Evolutionary conservation across 2,888 invertebrate species (phyloP), one percentile per base, ranked within the genome.

Genomic region (Lochmaea capreae): DNA sequence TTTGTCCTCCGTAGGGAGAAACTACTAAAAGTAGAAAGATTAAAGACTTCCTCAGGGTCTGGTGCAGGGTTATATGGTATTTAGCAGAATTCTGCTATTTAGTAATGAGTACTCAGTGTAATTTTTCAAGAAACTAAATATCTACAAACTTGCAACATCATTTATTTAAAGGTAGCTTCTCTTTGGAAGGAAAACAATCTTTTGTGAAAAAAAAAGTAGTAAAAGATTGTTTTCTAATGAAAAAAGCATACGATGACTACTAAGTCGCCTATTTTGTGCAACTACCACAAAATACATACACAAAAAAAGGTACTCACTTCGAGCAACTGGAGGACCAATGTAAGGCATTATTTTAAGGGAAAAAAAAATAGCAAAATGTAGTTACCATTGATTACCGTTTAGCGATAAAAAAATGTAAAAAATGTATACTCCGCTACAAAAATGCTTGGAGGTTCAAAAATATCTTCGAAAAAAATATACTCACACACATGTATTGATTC

Each of bases 401-500:
- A 79, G 71, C 77, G 26, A 26, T 26, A 26, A 78, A 79, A 75
- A 76, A 77, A 73, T 73, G 67, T 76, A 75, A 84, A 81, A 81
- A 74, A 46, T 65, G 62, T 71, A 54, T 54, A 66, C 84, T 85
- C 86, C 86, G 87, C 87, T 88, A 87, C 87, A 88, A 88, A 88
- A 88, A 88, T 87, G 86, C 86, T 87, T 87, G 87, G 85, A 87
- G 86, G 85, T 82, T 82, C 79, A 81, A 81, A 84, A 83, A 78
- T 77, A 63, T 71, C 18, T 73, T 72, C 77, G 79, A 82, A 84
- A 22, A 46, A 82, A 76, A 75, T 76, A 83, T 85, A 91, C 91
- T 91, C 91, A 91, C 91, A 90, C 91, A 91, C 91, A 91, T 91
- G 91, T 91, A 91, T 89, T 91, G 91, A 91, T 90, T 81, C 71